A percentile compares a stretch with the other conserved stretches of the same genome.
Conservation (phyloP, 2,888 invertebrate species). For the Netelia virgata region DNA sequence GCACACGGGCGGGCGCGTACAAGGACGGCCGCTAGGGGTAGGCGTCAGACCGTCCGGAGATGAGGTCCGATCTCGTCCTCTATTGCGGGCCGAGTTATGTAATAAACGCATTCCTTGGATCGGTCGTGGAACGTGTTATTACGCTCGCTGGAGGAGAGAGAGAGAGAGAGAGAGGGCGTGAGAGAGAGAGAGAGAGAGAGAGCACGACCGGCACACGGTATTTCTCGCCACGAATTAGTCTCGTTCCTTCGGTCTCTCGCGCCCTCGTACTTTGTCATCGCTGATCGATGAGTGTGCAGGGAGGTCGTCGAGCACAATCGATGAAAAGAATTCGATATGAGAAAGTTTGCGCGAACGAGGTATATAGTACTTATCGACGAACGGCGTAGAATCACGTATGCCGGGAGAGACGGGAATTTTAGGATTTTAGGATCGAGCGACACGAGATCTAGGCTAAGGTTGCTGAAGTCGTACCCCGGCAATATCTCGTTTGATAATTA, state of each 20-base stretch:
- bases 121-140: conserved; percentile 74
- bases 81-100: conserved; percentile 72
- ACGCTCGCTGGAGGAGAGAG: conserved; percentile 62
- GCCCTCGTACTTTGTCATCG: not conserved
- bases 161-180: conserved; percentile 6
- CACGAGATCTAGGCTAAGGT: too few relatives aligned
- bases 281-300: conserved; percentile 32
- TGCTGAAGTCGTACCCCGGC: too few relatives aligned
- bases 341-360: conserved; percentile 9
- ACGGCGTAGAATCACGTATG: not conserved
- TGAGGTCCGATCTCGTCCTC: conserved; percentile 41
- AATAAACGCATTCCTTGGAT: conserved; percentile 80
- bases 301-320: conserved; percentile 56
- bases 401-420: too few relatives aligned
- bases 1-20: too few relatives aligned
- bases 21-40: not conserved
- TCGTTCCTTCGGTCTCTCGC: conserved; percentile 43
- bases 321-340: conserved; percentile 70
- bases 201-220: conserved; percentile 41
- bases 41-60: conserved; percentile 27
- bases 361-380: not conserved
- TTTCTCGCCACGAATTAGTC: conserved; percentile 72
- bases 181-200: conserved; percentile 23
- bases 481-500: too few relatives aligned
- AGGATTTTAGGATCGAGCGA: not conserved